phyloP scores from a whole-genome alignment of 1,140 invertebrate species.

The Acromyrmex heyeri region DNA sequence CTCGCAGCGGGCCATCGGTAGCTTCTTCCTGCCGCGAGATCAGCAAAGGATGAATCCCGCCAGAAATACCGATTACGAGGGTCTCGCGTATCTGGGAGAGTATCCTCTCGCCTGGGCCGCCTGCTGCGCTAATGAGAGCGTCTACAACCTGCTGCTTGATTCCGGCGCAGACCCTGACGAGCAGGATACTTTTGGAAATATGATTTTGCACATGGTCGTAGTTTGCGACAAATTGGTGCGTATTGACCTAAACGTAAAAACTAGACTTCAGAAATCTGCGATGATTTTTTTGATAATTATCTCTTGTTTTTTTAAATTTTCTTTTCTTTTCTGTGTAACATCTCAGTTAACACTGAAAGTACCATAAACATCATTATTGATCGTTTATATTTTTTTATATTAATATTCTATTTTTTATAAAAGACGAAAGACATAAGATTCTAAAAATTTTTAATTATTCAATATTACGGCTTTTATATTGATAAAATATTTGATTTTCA shows the following conservation, averaged over 20 bases:
- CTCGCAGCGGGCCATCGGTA: constrained; percentile 96
- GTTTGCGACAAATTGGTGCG: constrained; percentile 97
- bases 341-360: not conserved
- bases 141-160: constrained; percentile 98
- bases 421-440: too few species aligned
- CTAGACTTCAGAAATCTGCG: not conserved
- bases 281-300: not conserved
- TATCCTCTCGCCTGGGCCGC: constrained; percentile 98
- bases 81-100: constrained; percentile 97
- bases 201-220: constrained; percentile 99
- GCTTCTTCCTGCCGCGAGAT: constrained; percentile 96
- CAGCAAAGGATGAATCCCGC: constrained; percentile 92
- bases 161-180: constrained; percentile 96
- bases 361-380: too few species aligned
- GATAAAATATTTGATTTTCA: too few species aligned
- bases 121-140: constrained; percentile 97
- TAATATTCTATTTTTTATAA: too few species aligned
- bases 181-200: constrained; percentile 97
- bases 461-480: too few species aligned
- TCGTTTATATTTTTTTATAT: too few species aligned
- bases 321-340: not conserved
- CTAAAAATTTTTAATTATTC: too few species aligned
- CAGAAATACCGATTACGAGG: constrained; percentile 97
- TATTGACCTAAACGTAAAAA: constrained; percentile 48
- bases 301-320: not conserved